Conservation (phyloP, 2,113 vertebrate genomes). For the Lota lota region DNA sequence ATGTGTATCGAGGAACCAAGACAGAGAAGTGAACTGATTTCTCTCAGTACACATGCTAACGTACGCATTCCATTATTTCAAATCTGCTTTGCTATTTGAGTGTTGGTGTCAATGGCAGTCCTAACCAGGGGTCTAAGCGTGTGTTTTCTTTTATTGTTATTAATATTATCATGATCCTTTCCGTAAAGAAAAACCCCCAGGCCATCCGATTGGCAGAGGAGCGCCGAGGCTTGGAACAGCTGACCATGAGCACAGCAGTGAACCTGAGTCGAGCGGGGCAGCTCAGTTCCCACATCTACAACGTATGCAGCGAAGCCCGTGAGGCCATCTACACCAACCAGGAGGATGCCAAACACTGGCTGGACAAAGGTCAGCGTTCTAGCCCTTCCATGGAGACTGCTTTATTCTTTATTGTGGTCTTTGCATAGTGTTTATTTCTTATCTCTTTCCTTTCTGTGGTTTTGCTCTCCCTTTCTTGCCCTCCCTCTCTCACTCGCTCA, state of each 20-base stretch:
- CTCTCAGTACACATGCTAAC: too few species aligned
- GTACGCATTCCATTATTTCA: too few species aligned
- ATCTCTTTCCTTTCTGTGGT: too few species aligned
- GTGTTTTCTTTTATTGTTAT: too few species aligned
- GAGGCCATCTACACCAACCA: conserved; percentile 90
- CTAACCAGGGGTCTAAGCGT: too few species aligned
- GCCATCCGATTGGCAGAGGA: conserved; percentile 89
- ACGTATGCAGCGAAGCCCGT: conserved; percentile 86
- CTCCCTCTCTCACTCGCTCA: background rate
- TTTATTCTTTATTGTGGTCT: too few species aligned
- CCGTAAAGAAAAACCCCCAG: conserved; percentile 86
- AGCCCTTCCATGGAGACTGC: too few species aligned
- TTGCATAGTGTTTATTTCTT: background rate
- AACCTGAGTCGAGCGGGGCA: conserved; percentile 87
- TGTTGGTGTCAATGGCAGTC: too few species aligned
- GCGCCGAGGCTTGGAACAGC: conserved; percentile 79
- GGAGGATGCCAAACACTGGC: conserved; percentile 88
- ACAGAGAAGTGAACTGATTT: too few species aligned
- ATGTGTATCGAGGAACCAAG: too few species aligned
- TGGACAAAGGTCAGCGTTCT: conserved; percentile 80
- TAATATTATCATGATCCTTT: background rate
- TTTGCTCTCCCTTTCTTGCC: background rate
- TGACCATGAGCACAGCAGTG: conserved; percentile 85
- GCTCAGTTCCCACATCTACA: conserved; percentile 88
- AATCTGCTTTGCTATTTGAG: too few species aligned